phyloP scores from a whole-genome alignment of 1,140 invertebrate species.

The Panulirus ornatus region DNA sequence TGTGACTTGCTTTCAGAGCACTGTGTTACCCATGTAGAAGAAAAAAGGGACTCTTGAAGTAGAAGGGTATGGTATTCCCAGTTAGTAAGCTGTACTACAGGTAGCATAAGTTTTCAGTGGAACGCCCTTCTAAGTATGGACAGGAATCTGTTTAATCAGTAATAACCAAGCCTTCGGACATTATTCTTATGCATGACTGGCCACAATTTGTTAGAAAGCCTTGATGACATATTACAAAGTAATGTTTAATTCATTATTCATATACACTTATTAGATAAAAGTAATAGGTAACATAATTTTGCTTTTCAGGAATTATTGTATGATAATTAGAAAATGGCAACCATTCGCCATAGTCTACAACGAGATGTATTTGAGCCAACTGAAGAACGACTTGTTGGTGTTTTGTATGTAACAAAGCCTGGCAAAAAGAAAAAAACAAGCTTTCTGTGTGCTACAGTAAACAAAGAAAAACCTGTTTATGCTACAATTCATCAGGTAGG shows the following conservation, averaged over 20 bases:
- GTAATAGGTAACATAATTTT: neutral
- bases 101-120: no score
- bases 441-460: constrained; percentile 88
- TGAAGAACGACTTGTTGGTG: constrained; percentile 88
- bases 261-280: neutral
- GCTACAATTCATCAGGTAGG: constrained; percentile 85
- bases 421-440: constrained; percentile 86
- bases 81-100: no score
- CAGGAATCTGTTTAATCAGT: neutral
- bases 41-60: no score
- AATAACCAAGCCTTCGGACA: neutral
- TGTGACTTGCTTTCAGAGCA: no score
- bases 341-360: constrained; percentile 83
- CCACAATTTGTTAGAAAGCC: neutral
- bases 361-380: constrained; percentile 89
- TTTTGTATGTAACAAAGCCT: constrained; percentile 86
- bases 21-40: no score
- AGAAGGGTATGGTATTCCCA: no score
- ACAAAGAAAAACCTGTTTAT: constrained; percentile 84
- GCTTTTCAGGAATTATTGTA: neutral
- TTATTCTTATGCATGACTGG: neutral
- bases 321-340: constrained; percentile 75
- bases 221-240: neutral
- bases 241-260: neutral
- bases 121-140: no score